These are phyloP conservation scores for Dicerorhinus sumatrensis DNA, from an alignment of 2,113 vertebrate species.

Conservation along the genomic window DNA sequence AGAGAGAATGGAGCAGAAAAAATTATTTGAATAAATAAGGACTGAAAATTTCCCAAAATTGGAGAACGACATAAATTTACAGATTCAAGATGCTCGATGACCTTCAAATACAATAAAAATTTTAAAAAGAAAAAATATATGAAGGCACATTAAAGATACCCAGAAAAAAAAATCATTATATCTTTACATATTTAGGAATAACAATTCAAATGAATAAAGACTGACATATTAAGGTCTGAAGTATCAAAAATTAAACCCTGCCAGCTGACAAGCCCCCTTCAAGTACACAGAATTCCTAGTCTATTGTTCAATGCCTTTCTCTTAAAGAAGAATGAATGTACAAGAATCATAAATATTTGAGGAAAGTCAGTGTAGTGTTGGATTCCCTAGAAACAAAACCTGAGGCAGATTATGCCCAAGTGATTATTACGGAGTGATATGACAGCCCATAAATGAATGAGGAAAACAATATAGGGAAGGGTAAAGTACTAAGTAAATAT, in stretches of 20 bases:
- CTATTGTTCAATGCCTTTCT: not conserved
- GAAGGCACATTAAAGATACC: not conserved
- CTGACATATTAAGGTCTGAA: not conserved
- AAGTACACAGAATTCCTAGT: not conserved
- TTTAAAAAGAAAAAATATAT: not conserved
- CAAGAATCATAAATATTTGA: not conserved
- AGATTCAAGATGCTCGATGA: not conserved
- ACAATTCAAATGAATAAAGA: not conserved
- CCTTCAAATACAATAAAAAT: not conserved
- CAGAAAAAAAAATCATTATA: not conserved
- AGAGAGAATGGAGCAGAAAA: not conserved
- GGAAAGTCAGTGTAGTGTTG: not conserved
- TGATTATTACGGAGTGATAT: not conserved
- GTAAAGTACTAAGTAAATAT: not conserved
- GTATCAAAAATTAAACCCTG: not conserved
- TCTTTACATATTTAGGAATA: not conserved
- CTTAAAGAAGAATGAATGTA: not conserved
- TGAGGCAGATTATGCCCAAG: not conserved
- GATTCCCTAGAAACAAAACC: not conserved
- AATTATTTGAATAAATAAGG: not conserved
- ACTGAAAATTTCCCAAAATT: not conserved
- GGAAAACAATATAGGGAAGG: not conserved
- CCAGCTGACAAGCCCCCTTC: not conserved
- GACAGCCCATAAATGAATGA: not conserved
- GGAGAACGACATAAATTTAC: not conserved